Evolutionary conservation across 2,888 invertebrate genomes (phyloP), one percentile per base, ranked within the genome.

Genomic region (Deilephila porcellus): DNA sequence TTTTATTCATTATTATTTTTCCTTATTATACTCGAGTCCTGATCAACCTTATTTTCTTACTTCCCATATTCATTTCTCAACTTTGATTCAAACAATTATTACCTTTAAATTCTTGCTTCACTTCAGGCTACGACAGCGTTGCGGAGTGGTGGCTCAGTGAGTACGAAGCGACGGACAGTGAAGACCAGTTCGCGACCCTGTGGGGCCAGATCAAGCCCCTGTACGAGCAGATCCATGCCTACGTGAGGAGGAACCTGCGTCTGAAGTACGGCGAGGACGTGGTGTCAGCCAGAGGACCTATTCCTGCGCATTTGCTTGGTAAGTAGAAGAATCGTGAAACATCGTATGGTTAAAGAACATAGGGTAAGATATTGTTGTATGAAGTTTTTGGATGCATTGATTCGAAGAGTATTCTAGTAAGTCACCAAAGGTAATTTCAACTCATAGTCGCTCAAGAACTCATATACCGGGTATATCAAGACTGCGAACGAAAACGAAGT

Each of bases 161-260:
- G 76, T 98, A 97, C 81, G 97, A 97, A 85, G 95, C 96, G 60
- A 85, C 93, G 0, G 96, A 96, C 60, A 97, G 97, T 73, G 96
- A 96, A 80, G 89, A 96, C 0, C 96, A 97, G 84, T 91, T 98
- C 73, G 95, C 95, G 4, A 90, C 93, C 0, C 94, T 98, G 1
- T 98, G 97, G 96, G 91, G 95, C n/a, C 96, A 97, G 85, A 88
- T 98, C 63, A 96, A 96, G 78, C 98, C 98, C 0, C 90, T 98
- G 1, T 98, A 98, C 83, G 90, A 96, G 71, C 97, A 98, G 86
- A 93, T 98, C 17, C 98, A 98, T 85, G 97, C 97, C 0, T 98
- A 98, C 84, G 97, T 98, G 0, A 94, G 98, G 73, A 92, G 95
- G 75, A 96, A 96, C 70, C 91, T 98, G 56, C 93, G 96, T 19